Conservation (phyloP, 2,888 invertebrate genomes). For the Tachystola acroxantha region DNA sequence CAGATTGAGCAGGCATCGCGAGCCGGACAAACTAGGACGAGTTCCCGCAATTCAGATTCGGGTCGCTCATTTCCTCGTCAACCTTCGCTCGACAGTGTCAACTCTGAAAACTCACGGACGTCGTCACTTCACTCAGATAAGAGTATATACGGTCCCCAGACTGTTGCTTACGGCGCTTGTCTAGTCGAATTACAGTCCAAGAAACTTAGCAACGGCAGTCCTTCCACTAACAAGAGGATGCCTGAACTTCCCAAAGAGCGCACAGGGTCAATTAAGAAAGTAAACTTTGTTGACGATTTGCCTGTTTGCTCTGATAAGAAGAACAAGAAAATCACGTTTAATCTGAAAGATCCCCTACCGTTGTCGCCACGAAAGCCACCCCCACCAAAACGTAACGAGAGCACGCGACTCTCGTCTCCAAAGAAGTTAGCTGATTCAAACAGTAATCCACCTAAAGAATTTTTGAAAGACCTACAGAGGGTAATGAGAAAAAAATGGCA, state of each 20-base stretch:
- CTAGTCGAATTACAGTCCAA: constrained; percentile 77
- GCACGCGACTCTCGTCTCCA: constrained; percentile 85
- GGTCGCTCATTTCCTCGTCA: constrained; percentile 72
- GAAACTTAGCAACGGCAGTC: constrained; percentile 59
- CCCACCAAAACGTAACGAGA: constrained; percentile 87
- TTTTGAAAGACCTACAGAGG: constrained; percentile 91
- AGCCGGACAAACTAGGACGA: constrained; percentile 53
- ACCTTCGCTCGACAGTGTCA: constrained; percentile 75
- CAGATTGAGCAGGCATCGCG: constrained; percentile 54
- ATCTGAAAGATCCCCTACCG: constrained; percentile 72
- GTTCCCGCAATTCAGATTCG: constrained; percentile 51
- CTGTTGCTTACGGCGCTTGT: constrained; percentile 69
- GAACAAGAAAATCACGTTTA: constrained; percentile 83
- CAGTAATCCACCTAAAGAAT: constrained; percentile 87
- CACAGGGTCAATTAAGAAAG: constrained; percentile 69
- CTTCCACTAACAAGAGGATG: constrained; percentile 47
- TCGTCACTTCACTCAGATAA: constrained; percentile 63
- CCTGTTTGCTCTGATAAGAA: constrained; percentile 68
- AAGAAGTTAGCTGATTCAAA: constrained; percentile 85
- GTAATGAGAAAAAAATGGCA: constrained; percentile 97
- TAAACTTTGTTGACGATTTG: constrained; percentile 80
- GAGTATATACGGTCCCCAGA: constrained; percentile 51
- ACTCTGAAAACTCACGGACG: constrained; percentile 68
- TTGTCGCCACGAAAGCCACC: constrained; percentile 82
- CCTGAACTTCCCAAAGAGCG: constrained; percentile 63